These are phyloP conservation scores for Trematocara macrostoma DNA, from an alignment of 2,113 vertebrate species.

Conservation along the genomic window DNA sequence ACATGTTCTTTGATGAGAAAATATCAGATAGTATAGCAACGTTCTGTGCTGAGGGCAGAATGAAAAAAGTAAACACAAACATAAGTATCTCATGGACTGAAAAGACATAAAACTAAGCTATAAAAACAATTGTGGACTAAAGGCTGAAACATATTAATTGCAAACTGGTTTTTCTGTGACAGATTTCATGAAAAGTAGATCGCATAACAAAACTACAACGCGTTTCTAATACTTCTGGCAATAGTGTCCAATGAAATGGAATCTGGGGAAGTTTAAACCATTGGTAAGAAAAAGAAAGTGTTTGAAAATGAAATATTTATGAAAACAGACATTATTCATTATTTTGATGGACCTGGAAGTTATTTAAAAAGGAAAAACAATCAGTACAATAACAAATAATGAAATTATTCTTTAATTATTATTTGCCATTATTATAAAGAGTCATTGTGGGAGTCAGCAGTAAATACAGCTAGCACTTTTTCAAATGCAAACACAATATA, in stretches of 20 bases:
- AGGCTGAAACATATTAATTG: conserved; percentile 16
- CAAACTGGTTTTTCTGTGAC: not conserved
- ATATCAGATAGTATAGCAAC: not conserved
- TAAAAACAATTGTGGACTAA: conserved; percentile 26
- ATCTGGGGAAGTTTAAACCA: not conserved
- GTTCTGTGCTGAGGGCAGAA: not conserved
- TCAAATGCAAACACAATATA: not conserved
- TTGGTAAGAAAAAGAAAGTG: not conserved
- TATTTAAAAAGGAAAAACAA: not conserved
- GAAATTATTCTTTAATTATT: not conserved
- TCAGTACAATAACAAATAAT: not conserved
- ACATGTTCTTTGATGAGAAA: not conserved
- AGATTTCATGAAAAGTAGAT: not conserved
- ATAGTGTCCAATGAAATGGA: not conserved
- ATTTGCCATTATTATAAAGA: not conserved
- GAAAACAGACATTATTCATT: not conserved
- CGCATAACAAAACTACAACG: not conserved
- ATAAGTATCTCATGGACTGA: conserved; percentile 34
- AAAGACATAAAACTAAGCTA: conserved; percentile 27
- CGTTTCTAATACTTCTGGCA: not conserved
- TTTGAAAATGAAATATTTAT: not conserved
- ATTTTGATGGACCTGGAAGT: not conserved
- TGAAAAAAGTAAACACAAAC: not conserved
- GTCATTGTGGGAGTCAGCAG: not conserved
- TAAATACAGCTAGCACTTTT: not conserved